A percentile compares a stretch with the other conserved stretches of the same genome.
phyloP scores from a whole-genome alignment of 1,140 invertebrate genomes.

The Gonatopus flavifemur region DNA sequence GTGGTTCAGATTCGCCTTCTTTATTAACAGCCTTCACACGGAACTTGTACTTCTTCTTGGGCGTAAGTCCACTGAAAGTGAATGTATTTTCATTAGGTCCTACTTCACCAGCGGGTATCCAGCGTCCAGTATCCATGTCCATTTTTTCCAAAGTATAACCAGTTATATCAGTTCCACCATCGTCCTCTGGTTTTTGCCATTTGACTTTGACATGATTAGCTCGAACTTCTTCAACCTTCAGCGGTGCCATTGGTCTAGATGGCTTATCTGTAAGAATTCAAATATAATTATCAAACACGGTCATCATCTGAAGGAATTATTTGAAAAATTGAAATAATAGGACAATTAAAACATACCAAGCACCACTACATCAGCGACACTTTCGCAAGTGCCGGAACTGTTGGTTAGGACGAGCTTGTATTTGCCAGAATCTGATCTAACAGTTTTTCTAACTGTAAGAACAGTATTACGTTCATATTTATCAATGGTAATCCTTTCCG shows the following conservation, averaged over 20 bases:
- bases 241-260: constrained; percentile 78
- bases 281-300: neutral
- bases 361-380: constrained; percentile 83
- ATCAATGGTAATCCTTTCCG: constrained; percentile 79
- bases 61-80: constrained; percentile 89
- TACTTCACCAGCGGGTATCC: constrained; percentile 89
- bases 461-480: constrained; percentile 90
- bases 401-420: constrained; percentile 85
- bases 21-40: constrained; percentile 98
- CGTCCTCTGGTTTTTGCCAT: constrained; percentile 94
- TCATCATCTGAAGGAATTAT: neutral
- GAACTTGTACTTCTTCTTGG: constrained; percentile 98
- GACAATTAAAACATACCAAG: constrained; percentile 64
- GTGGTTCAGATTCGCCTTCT: constrained; percentile 94
- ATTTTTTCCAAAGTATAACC: constrained; percentile 98
- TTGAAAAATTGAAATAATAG: neutral
- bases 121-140: constrained; percentile 88
- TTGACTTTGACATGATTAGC: constrained; percentile 90
- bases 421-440: constrained; percentile 86
- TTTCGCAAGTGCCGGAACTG: constrained; percentile 81
- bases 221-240: constrained; percentile 84
- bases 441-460: constrained; percentile 82
- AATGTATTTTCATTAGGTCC: constrained; percentile 80
- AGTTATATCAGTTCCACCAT: constrained; percentile 88
- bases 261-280: constrained; percentile 77